A percentile compares a stretch with the other conserved stretches of the same genome.
phyloP scores from a whole-genome alignment of 2,113 vertebrate species.

The Neotoma lepida region DNA sequence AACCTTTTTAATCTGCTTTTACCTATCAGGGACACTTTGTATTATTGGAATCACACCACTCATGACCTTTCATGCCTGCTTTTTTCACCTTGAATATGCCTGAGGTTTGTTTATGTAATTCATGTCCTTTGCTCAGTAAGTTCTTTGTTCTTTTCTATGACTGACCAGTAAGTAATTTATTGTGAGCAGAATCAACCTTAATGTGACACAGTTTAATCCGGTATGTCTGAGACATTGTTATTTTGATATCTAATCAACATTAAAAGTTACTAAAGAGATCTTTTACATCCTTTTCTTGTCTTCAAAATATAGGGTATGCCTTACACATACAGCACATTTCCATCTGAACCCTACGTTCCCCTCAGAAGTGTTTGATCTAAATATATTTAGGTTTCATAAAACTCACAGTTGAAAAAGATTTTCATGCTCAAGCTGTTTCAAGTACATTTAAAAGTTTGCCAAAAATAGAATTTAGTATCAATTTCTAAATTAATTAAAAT shows the following conservation, averaged over 20 bases:
- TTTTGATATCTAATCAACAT: not conserved
- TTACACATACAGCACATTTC: not conserved
- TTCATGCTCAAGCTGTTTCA: not conserved
- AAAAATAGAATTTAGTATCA: not conserved
- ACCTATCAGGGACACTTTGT: rapidly evolving
- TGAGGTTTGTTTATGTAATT: no score
- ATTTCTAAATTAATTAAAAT: not conserved
- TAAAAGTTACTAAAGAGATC: not conserved
- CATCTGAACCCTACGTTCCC: not conserved
- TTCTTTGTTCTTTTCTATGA: no score
- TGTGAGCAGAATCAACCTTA: not conserved
- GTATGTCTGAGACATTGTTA: not conserved
- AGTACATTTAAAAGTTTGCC: not conserved
- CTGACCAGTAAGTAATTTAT: not conserved
- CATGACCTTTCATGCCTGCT: not conserved
- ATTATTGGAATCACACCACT: rapidly evolving
- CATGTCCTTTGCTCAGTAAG: not conserved
- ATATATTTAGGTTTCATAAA: not conserved
- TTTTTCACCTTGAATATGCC: rapidly evolving
- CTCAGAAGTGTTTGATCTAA: not conserved
- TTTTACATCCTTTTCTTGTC: not conserved
- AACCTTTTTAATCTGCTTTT: not conserved
- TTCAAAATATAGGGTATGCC: rapidly evolving
- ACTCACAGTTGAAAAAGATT: not conserved
- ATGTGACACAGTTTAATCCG: rapidly evolving